Evolutionary conservation across 2,797 vertebrate species (phyloP), one percentile per base, ranked within the genome.

Genomic region (Chiroxiphia lanceolata): DNA sequence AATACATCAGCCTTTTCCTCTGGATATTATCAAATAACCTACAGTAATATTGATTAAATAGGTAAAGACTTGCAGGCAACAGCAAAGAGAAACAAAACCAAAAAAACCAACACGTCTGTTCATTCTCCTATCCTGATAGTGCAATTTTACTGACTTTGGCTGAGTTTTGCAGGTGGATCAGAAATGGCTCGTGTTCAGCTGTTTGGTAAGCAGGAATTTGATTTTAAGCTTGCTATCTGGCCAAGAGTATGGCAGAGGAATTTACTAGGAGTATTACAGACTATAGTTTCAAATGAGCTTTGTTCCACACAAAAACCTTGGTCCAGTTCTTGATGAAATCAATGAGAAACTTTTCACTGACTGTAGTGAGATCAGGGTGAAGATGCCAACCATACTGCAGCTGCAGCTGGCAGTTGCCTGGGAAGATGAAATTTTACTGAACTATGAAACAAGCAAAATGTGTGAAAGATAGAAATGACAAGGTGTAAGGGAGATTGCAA

Each of bases 391-490:
- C 80, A 13, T 87, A 45, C 11, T 89, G 45, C 54, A 83, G 89
- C 89, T 84, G 51, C 84, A 92, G n/a, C 23, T 93, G 72, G 78
- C 78, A 70, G n/a, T 87, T 86, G 84, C 64, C 51, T 70, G 87
- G 53, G 82, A 91, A 91, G 79, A 44, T 94, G 44, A 87, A 72
- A 67, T 77, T 94, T 68, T 93, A 79, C 78, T 81, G 53, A 82
- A 54, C 84, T 34, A 84, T 16, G 68, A 92, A 78, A 89, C 54
- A 80, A 74, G 40, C 20, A 85, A 82, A 92, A 97, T 8, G 40
- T 92, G 64, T 89, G 78, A 95, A 94, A 95, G 85, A 87, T 18
- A 92, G 74, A 89, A 67, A 63, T 91, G 89, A 94, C 86, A 95
- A 90, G 67, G 84, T 79, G 95, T 70, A 70, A 84, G 82, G 85